Conservation (phyloP, 2,113 vertebrate species). For the Nipponia nippon region DNA sequence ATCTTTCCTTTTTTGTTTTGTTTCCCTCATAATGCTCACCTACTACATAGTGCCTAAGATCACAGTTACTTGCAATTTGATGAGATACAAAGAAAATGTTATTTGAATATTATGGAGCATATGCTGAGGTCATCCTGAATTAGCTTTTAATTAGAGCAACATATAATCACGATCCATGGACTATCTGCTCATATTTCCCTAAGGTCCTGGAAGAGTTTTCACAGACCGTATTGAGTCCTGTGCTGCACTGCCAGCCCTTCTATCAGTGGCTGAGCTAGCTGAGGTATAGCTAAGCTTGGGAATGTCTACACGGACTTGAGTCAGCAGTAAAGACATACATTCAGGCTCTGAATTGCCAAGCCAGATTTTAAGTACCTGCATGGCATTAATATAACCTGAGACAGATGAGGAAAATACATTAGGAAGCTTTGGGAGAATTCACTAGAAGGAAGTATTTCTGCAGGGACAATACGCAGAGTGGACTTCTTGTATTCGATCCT, state of each 20-base stretch:
- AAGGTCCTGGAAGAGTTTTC: background rate
- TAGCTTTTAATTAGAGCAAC: background rate
- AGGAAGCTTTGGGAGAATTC: background rate
- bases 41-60: background rate
- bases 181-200: background rate
- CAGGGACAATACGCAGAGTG: background rate
- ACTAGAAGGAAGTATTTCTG: background rate
- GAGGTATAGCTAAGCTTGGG: background rate
- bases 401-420: background rate
- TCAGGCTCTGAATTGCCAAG: background rate
- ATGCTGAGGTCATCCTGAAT: background rate
- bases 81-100: background rate
- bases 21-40: background rate
- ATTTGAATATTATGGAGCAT: background rate
- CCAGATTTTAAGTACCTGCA: background rate
- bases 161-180: background rate
- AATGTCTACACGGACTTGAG: background rate
- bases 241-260: background rate
- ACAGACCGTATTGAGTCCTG: background rate
- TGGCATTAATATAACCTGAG: background rate
- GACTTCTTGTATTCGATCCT: background rate
- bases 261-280: background rate
- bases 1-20: background rate
- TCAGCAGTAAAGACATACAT: background rate
- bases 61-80: background rate